phyloP scores from a whole-genome alignment of 1,140 invertebrate genomes.

The Ganaspis sp. region DNA sequence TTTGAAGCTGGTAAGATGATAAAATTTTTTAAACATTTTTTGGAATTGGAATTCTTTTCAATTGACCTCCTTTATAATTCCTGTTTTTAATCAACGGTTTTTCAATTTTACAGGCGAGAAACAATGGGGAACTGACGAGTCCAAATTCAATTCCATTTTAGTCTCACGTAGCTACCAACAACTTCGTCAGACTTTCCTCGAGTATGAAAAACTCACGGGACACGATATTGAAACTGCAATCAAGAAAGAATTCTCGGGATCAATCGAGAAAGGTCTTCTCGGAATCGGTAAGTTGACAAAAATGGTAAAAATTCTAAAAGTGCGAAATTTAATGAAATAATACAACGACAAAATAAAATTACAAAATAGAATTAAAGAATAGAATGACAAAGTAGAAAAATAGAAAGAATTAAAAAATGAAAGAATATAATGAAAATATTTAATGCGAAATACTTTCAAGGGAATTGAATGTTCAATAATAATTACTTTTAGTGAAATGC shows the following conservation, averaged over 20 bases:
- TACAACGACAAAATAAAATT: neutral
- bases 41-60: neutral
- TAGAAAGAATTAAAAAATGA: too few species aligned
- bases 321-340: neutral
- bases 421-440: too few species aligned
- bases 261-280: constrained; percentile 80
- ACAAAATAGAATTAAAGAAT: too few species aligned
- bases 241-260: constrained; percentile 84
- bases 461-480: too few species aligned
- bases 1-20: constrained; percentile 78
- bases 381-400: too few species aligned
- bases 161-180: constrained; percentile 80
- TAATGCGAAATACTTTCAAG: too few species aligned
- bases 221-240: constrained; percentile 84
- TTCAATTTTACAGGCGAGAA: constrained; percentile 76
- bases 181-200: constrained; percentile 80
- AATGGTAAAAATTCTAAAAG: too few species aligned
- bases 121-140: constrained; percentile 83
- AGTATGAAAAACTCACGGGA: constrained; percentile 80
- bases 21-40: constrained; percentile 33
- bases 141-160: constrained; percentile 82
- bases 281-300: constrained; percentile 80
- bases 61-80: too few species aligned
- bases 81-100: too few species aligned
- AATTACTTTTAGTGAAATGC: constrained; percentile 88